Conservation (phyloP, 2,797 vertebrate species). For the Naso thynnoides region DNA sequence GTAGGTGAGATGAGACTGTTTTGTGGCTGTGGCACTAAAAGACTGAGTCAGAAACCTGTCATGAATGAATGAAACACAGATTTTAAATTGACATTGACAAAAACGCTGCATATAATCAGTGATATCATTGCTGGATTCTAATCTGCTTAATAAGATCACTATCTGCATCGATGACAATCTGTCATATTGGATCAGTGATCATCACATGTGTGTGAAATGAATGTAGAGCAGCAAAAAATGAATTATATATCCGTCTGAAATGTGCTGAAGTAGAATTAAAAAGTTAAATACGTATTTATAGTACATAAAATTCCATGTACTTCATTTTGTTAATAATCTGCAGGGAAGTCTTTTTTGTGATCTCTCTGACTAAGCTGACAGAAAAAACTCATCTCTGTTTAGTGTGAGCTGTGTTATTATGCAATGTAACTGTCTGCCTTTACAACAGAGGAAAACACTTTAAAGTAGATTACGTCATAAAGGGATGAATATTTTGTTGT, state of each 20-base stretch:
- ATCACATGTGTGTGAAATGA: not conserved
- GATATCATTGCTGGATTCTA: not conserved
- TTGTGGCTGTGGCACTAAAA: too few relatives aligned
- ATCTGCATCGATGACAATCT: not conserved
- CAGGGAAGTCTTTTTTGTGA: conserved; percentile 16
- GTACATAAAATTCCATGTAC: not conserved
- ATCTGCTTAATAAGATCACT: not conserved
- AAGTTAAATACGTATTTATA: not conserved
- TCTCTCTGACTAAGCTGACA: not conserved
- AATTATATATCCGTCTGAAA: not conserved
- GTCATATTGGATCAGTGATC: not conserved
- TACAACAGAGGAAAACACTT: conserved; percentile 40
- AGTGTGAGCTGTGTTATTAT: conserved; percentile 36
- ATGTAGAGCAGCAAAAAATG: not conserved
- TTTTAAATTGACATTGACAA: not conserved
- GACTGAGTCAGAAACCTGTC: not conserved
- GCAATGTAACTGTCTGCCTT: conserved; percentile 29
- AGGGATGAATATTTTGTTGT: conserved; percentile 35
- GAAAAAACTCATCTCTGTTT: conserved; percentile 16
- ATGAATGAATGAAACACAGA: not conserved
- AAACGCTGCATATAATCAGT: not conserved
- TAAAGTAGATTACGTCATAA: conserved; percentile 64
- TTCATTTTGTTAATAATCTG: conserved; percentile 1
- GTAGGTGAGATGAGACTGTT: not conserved
- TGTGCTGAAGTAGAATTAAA: not conserved